Percentiles rank a stretch among this genome's conserved stretches.
Evolutionary conservation across 2,113 vertebrate genomes (phyloP).

Genomic region (Martes martes): DNA sequence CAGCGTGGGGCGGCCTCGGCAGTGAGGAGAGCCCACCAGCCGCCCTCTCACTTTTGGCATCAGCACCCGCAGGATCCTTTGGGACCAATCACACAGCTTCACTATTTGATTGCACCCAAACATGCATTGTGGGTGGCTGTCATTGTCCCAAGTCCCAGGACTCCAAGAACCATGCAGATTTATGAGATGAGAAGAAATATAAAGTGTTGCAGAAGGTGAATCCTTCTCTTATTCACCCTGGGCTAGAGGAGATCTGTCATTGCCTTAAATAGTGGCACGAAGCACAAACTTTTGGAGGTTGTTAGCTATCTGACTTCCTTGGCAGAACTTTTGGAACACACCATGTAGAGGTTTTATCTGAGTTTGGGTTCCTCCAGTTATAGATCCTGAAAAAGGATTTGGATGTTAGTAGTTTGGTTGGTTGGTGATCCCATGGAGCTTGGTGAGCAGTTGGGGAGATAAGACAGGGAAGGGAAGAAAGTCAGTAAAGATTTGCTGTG

Average conservation of each 20-base stretch:
- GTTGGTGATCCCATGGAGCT: not conserved
- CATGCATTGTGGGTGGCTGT: not conserved
- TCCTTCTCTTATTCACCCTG: not conserved
- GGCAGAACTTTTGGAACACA: not conserved
- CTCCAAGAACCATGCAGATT: not conserved
- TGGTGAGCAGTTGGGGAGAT: not conserved
- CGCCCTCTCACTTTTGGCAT: not conserved
- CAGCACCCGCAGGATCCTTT: not conserved
- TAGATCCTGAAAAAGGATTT: not conserved
- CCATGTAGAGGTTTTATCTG: not conserved
- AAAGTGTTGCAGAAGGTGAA: not conserved
- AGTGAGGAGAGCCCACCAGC: not conserved
- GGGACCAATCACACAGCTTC: not conserved
- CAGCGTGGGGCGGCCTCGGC: not conserved
- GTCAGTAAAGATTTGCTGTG: not conserved
- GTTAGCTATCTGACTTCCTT: not conserved
- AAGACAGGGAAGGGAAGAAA: not conserved
- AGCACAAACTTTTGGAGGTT: not conserved
- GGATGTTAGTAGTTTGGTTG: not conserved
- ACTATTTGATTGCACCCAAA: not conserved
- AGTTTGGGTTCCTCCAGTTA: not conserved
- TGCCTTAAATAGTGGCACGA: not conserved
- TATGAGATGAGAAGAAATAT: not conserved
- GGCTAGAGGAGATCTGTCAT: not conserved
- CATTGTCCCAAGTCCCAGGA: not conserved